phyloP scores from a whole-genome alignment of 2,797 vertebrate genomes.

The Hemibagrus guttatus region DNA sequence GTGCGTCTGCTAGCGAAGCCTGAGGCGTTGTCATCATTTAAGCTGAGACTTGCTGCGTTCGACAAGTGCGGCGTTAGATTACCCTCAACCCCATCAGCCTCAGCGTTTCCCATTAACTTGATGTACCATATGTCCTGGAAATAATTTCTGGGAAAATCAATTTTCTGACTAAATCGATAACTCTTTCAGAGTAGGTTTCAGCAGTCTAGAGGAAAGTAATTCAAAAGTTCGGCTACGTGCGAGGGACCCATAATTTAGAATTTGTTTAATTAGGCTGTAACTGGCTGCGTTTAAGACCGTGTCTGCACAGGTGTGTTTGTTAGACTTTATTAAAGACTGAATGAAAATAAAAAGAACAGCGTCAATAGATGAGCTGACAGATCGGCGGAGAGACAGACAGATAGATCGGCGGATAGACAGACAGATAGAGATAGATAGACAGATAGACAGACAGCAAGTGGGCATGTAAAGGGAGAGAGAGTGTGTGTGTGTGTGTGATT shows the following conservation, averaged over 20 bases:
- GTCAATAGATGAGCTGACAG: not conserved
- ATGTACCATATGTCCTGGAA: conserved; percentile 27
- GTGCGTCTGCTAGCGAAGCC: not conserved
- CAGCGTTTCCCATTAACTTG: conserved; percentile 20
- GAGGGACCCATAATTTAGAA: conserved; percentile 22
- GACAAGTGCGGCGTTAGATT: not conserved
- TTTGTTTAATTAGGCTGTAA: conserved; percentile 26
- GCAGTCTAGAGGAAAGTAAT: conserved; percentile 30
- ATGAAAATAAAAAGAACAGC: not conserved
- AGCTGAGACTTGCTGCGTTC: not conserved
- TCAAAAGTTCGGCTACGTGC: conserved; percentile 20
- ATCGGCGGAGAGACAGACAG: not conserved
- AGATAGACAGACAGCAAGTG: not conserved
- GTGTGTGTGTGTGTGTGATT: not conserved
- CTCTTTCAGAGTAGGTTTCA: conserved; percentile 1
- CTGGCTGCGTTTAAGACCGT: not conserved
- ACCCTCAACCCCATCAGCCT: conserved; percentile 1
- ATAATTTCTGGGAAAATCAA: conserved; percentile 35
- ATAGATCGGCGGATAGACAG: not conserved
- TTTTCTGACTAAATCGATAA: conserved; percentile 36
- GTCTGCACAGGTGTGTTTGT: not conserved
- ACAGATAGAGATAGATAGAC: not conserved
- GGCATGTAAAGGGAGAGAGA: not conserved
- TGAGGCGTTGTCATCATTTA: conserved; percentile 15
- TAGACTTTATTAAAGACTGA: not conserved